Conservation (phyloP, 2,797 vertebrate species). For the Clamator glandarius region DNA sequence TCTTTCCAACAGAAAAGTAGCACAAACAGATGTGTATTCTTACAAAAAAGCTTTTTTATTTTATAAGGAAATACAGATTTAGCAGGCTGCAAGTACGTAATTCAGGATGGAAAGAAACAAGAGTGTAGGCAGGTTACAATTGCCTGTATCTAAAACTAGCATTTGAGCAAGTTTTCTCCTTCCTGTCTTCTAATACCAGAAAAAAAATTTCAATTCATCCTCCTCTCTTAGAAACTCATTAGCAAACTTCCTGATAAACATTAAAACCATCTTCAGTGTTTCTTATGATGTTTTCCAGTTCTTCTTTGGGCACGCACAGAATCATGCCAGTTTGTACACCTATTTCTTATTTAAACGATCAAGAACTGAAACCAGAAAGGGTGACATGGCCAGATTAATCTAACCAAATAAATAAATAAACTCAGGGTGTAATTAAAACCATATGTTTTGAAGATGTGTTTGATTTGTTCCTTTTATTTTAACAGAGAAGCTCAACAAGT, state of each 20-base stretch:
- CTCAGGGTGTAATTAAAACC: background rate
- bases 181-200: background rate
- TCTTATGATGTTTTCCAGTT: background rate
- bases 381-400: background rate
- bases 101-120: background rate
- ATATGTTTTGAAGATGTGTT: background rate
- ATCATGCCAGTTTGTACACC: background rate
- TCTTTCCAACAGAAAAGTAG: background rate
- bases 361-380: background rate
- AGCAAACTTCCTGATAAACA: background rate
- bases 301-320: background rate
- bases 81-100: accelerated
- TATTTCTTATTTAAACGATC: background rate
- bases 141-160: background rate
- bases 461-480: background rate
- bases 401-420: background rate
- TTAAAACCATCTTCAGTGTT: background rate
- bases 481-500: background rate
- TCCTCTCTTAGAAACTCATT: background rate
- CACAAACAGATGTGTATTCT: background rate
- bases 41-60: background rate
- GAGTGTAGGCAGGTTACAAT: background rate
- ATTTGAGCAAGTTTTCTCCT: background rate
- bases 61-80: background rate
- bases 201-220: background rate